Evolutionary conservation across 2,888 invertebrate genomes (phyloP).

Genomic region (Sinohyriopsis cumingii): DNA sequence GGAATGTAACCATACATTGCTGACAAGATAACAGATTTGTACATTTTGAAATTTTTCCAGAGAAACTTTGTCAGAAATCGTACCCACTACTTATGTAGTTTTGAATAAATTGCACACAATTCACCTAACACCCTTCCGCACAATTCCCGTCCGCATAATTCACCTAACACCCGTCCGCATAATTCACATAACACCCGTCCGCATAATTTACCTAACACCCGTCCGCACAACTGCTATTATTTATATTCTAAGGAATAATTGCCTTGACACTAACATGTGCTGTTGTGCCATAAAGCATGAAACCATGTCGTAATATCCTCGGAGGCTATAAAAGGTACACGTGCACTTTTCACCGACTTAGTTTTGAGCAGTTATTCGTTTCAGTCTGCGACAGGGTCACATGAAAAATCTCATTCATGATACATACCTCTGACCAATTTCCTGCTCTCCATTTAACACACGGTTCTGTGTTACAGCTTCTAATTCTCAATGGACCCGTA

Average conservation of each 20-base stretch:
- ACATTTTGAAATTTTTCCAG: too few relatives aligned
- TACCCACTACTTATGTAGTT: too few relatives aligned
- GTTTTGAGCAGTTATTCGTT: not conserved
- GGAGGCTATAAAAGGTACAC: not conserved
- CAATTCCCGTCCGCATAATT: too few relatives aligned
- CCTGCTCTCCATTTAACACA: constrained; percentile 94
- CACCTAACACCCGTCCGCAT: not conserved
- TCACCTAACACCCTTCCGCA: not conserved
- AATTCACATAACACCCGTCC: not conserved
- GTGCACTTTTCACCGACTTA: not conserved
- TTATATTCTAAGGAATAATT: not conserved
- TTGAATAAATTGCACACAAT: too few relatives aligned
- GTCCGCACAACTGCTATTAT: not conserved
- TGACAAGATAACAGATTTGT: too few relatives aligned
- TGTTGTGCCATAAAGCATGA: too few relatives aligned
- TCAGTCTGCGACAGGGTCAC: not conserved
- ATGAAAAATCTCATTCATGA: not conserved
- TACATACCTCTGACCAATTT: constrained; percentile 91
- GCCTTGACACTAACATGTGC: too few relatives aligned
- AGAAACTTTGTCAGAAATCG: too few relatives aligned
- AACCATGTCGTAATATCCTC: too few relatives aligned
- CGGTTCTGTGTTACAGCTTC: constrained; percentile 86
- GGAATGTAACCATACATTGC: too few relatives aligned
- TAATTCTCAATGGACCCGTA: constrained; percentile 81
- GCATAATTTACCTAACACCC: too few relatives aligned